Percentiles rank a stretch among this genome's conserved stretches.
Conservation (phyloP, 2,888 invertebrate genomes). For the Mimas tiliae region DNA sequence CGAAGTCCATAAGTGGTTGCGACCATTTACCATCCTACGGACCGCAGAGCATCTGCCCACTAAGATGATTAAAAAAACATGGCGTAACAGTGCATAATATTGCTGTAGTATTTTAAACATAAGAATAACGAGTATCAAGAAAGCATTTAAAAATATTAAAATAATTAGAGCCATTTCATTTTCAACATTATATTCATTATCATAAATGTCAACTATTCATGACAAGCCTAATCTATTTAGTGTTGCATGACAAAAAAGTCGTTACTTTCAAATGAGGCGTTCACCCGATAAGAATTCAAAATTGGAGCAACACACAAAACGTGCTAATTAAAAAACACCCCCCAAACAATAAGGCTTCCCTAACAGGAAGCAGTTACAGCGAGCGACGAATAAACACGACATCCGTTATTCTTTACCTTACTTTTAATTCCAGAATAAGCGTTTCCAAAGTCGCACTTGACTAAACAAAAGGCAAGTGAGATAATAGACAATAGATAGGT, state of each 20-base stretch:
- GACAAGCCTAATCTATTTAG: not conserved
- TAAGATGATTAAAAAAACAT: too few relatives aligned
- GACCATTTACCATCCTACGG: too few relatives aligned
- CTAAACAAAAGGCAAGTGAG: constrained; percentile 48
- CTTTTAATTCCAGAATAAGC: constrained; percentile 37
- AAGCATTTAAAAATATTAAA: not conserved
- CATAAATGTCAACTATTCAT: constrained; percentile 1
- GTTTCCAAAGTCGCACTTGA: constrained; percentile 35
- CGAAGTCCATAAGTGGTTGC: too few relatives aligned
- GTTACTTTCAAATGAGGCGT: not conserved
- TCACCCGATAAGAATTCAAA: constrained; percentile 2
- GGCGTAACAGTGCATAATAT: too few relatives aligned
- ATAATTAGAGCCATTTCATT: not conserved
- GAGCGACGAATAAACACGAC: constrained; percentile 43
- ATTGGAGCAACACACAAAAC: constrained; percentile 13
- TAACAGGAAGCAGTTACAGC: constrained; percentile 55
- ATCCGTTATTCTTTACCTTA: constrained; percentile 61
- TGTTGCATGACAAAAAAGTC: constrained; percentile 1
- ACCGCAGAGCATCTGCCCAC: too few relatives aligned
- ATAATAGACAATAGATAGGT: constrained; percentile 52
- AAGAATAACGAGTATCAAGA: not conserved
- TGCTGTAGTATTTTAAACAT: too few relatives aligned
- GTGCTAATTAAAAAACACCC: constrained; percentile 16
- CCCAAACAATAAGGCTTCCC: constrained; percentile 52
- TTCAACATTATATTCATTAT: not conserved